Evolutionary conservation across 2,113 vertebrate genomes (phyloP).

Genomic region (Mus pahari): DNA sequence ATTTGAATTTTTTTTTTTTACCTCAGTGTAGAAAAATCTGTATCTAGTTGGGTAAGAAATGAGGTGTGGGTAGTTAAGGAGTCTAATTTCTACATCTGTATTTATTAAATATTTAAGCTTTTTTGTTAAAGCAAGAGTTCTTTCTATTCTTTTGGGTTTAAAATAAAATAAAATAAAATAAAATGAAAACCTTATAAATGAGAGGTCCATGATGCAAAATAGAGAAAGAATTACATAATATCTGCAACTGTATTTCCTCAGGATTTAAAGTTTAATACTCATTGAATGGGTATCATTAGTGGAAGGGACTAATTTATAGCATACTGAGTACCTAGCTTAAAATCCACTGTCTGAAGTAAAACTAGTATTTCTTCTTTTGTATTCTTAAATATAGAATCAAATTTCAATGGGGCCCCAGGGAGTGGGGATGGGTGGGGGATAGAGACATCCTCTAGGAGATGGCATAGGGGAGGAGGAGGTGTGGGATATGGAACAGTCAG

Average conservation of each 20-base stretch:
- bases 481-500: no score
- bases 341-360: neutral
- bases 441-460: no score
- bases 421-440: no score
- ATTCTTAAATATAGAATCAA: neutral
- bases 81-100: neutral
- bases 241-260: neutral
- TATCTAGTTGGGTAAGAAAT: neutral
- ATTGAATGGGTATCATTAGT: neutral
- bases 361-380: conserved; percentile 38
- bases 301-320: neutral
- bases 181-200: conserved; percentile 7
- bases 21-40: neutral
- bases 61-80: neutral
- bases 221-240: neutral
- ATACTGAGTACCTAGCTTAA: neutral
- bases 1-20: neutral
- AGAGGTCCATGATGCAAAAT: neutral
- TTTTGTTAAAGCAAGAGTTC: neutral
- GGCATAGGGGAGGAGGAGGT: no score
- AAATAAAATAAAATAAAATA: no score
- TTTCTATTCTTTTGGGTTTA: neutral
- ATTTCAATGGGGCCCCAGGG: neutral
- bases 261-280: neutral
- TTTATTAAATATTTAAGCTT: neutral